phyloP scores from a whole-genome alignment of 2,797 vertebrate species.

The Halcyon badia region DNA sequence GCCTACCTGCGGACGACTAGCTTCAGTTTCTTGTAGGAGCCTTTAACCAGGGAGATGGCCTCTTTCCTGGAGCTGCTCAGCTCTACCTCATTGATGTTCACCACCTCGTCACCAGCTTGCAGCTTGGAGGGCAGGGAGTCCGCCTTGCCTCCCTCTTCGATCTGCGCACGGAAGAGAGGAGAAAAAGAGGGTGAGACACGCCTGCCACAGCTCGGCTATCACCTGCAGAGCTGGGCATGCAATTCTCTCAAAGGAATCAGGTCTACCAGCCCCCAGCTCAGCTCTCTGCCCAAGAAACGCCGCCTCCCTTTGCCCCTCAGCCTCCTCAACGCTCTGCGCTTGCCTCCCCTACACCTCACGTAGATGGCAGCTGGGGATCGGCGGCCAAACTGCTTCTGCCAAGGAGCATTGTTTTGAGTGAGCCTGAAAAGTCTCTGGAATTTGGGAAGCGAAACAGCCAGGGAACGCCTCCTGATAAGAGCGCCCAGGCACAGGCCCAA shows the following conservation, averaged over 20 bases:
- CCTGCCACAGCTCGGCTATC: background rate
- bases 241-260: background rate
- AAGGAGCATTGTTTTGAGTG: background rate
- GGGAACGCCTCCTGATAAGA: background rate
- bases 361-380: background rate
- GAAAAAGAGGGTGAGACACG: background rate
- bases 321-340: background rate
- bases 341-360: background rate
- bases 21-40: conserved; percentile 89
- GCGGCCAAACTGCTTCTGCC: background rate
- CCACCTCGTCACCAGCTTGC: conserved; percentile 88
- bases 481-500: background rate
- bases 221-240: background rate
- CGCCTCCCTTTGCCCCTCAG: background rate
- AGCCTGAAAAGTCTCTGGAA: background rate
- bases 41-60: conserved; percentile 92
- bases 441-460: rapidly evolving
- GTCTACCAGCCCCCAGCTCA: background rate
- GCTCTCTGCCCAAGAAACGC: background rate
- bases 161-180: conserved; percentile 74
- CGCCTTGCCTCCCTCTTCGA: conserved; percentile 91
- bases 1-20: conserved; percentile 90
- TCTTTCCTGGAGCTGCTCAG: conserved; percentile 91
- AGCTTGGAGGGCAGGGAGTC: conserved; percentile 83
- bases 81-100: conserved; percentile 90